Percentiles rank a stretch among this genome's conserved stretches.
phyloP scores from a whole-genome alignment of 1,140 invertebrate species.

The Calephelis nemesis region DNA sequence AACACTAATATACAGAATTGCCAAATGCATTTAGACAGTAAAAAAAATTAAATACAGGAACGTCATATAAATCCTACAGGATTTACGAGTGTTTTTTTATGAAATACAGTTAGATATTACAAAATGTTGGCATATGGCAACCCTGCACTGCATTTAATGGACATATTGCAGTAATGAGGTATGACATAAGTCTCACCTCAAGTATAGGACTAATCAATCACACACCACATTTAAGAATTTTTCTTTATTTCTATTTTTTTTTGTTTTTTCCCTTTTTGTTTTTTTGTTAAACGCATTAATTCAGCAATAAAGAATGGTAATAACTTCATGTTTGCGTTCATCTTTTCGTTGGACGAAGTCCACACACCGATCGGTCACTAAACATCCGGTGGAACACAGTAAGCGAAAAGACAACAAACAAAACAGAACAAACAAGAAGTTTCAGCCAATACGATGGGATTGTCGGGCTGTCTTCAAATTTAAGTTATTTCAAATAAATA shows the following conservation, averaged over 20 bases:
- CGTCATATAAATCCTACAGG: slow-evolving; percentile 1
- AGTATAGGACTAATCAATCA: slow-evolving; percentile 51
- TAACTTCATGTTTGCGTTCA: slow-evolving; percentile 15
- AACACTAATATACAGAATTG: slow-evolving; percentile 21
- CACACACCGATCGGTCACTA: slow-evolving; percentile 26
- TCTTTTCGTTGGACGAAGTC: slow-evolving; percentile 7
- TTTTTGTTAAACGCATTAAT: slow-evolving; percentile 12
- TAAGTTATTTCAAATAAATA: slow-evolving; percentile 22
- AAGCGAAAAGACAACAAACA: slow-evolving; percentile 68
- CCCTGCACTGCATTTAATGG: slow-evolving; percentile 16
- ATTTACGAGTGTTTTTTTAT: not conserved
- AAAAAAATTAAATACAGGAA: not conserved
- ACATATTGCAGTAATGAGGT: slow-evolving; percentile 13
- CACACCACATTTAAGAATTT: slow-evolving; percentile 17
- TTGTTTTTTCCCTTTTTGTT: not conserved
- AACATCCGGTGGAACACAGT: slow-evolving; percentile 37
- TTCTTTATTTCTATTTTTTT: slow-evolving; percentile 18
- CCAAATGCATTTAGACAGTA: not conserved
- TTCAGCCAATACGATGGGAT: slow-evolving; percentile 42
- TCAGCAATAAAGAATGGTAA: slow-evolving; percentile 17
- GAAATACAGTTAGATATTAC: not conserved
- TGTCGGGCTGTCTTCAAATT: slow-evolving; percentile 11
- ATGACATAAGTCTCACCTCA: slow-evolving; percentile 23
- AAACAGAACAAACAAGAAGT: slow-evolving; percentile 73
- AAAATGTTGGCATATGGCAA: slow-evolving; percentile 12